Evolutionary conservation across 2,113 vertebrate genomes (phyloP).

Genomic region (Odontophorus gujanensis): DNA sequence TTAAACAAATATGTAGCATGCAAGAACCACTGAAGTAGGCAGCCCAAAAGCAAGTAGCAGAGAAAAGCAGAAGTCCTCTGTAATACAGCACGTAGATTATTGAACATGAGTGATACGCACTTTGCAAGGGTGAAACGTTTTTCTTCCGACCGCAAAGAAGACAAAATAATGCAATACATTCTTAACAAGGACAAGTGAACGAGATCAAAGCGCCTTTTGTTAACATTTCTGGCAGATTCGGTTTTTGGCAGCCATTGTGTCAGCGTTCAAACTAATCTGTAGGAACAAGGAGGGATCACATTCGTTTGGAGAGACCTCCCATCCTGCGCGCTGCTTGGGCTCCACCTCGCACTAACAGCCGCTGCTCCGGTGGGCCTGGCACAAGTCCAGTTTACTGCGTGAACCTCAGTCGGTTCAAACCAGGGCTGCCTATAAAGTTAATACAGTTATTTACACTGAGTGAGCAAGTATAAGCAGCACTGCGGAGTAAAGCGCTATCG

Average conservation of each 20-base stretch:
- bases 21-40: background rate
- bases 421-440: slow-evolving; percentile 34
- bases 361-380: slow-evolving; percentile 54
- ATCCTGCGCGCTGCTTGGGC: slow-evolving; percentile 5
- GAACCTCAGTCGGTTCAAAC: slow-evolving; percentile 47
- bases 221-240: slow-evolving; percentile 52
- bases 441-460: slow-evolving; percentile 61
- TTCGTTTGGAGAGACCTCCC: slow-evolving; percentile 23
- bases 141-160: slow-evolving; percentile 39
- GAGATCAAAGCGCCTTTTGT: slow-evolving; percentile 59
- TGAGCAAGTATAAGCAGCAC: slow-evolving; percentile 35
- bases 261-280: slow-evolving; percentile 35
- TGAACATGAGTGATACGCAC: background rate
- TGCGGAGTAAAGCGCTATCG: background rate
- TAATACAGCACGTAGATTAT: slow-evolving; percentile 10
- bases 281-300: slow-evolving; percentile 21
- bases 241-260: slow-evolving; percentile 47
- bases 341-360: slow-evolving; percentile 41
- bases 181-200: slow-evolving; percentile 44
- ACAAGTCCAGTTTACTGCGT: slow-evolving; percentile 8
- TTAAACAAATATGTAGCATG: background rate
- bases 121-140: slow-evolving; percentile 21
- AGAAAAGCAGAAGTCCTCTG: background rate
- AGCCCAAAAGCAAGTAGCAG: background rate
- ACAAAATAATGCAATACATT: slow-evolving; percentile 34